Percentiles rank a stretch among this genome's conserved stretches.
Evolutionary conservation across 2,113 vertebrate species (phyloP).

Genomic region (Bothrops jararaca): DNA sequence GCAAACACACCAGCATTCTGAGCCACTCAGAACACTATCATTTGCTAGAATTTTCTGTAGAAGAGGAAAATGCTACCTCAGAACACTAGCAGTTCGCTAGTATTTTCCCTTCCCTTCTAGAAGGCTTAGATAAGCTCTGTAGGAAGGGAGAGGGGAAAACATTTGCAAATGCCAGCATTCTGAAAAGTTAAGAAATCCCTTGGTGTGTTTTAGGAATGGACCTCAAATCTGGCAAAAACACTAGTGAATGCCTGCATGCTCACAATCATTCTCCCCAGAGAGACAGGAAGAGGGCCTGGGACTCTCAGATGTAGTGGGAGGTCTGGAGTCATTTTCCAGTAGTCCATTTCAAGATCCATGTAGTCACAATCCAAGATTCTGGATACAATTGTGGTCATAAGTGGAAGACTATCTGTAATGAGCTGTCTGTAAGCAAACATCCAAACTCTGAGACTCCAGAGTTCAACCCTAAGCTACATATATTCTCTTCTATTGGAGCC

Average conservation of each 20-base stretch:
- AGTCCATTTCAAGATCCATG: background rate
- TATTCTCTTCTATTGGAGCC: background rate
- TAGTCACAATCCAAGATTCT: background rate
- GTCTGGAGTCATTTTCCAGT: background rate
- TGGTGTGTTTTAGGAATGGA: background rate
- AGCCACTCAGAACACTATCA: background rate
- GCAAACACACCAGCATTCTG: background rate
- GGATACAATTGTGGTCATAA: background rate
- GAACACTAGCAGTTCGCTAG: too few species aligned
- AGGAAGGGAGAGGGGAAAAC: background rate
- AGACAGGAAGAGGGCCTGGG: background rate
- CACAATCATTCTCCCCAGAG: background rate
- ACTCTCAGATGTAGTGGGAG: background rate
- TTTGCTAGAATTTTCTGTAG: background rate
- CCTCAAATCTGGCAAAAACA: background rate
- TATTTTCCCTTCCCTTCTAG: background rate
- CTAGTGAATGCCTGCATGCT: background rate
- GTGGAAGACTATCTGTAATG: background rate
- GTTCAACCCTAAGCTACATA: background rate
- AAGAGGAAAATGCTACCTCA: background rate
- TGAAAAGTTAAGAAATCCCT: background rate
- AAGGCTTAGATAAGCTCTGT: background rate
- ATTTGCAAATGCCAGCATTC: background rate
- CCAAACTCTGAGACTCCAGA: background rate
- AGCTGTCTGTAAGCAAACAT: background rate